phyloP scores from a whole-genome alignment of 2,113 vertebrate species.

The Cepphus grylle region DNA sequence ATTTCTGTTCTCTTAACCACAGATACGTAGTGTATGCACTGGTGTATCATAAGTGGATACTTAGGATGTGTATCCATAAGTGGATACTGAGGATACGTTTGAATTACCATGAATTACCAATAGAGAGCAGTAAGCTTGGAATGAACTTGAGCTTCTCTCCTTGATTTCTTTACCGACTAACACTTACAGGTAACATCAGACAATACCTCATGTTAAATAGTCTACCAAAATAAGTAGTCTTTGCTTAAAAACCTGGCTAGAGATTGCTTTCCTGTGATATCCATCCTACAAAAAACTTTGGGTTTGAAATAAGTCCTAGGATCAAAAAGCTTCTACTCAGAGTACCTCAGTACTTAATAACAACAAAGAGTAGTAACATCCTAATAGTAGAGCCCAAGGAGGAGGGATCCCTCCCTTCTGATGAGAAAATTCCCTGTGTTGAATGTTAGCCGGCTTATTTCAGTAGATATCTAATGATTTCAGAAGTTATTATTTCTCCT shows the following conservation, averaged over 20 bases:
- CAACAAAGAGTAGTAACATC: background rate
- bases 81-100: background rate
- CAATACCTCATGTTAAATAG: background rate
- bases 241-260: background rate
- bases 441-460: background rate
- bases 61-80: too few species aligned
- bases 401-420: background rate
- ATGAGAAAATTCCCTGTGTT: background rate
- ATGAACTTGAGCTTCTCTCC: background rate
- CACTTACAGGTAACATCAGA: background rate
- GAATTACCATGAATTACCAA: background rate
- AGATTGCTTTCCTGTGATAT: background rate
- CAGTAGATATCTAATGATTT: background rate
- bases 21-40: accelerated
- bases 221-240: background rate
- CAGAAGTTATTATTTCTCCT: background rate
- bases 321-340: background rate
- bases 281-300: background rate
- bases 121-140: background rate
- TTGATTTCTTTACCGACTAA: background rate
- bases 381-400: background rate
- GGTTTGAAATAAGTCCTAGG: background rate
- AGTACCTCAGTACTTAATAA: background rate
- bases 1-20: background rate
- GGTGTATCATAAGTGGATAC: too few species aligned